Percentiles rank a stretch among this genome's conserved stretches.
These are phyloP conservation scores for Aphidoletes aphidimyza DNA, from an alignment of 2,888 invertebrate species.

Conservation along the genomic window DNA sequence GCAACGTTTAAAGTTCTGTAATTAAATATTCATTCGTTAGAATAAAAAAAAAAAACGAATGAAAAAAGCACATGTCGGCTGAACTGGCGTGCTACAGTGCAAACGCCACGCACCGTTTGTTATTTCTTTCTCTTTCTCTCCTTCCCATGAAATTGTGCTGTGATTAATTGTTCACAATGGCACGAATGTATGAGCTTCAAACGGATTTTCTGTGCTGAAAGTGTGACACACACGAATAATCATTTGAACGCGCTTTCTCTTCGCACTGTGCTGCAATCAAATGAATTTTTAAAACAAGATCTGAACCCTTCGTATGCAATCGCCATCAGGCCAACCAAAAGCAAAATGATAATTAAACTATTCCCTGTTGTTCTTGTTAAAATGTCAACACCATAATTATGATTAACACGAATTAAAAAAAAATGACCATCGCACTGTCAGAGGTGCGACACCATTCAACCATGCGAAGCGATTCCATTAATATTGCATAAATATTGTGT, in stretches of 20 bases:
- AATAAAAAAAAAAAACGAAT: neutral
- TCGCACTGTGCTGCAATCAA: neutral
- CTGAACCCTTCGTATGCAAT: neutral
- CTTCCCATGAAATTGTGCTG: neutral
- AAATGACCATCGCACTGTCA: neutral
- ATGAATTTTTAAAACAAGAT: neutral
- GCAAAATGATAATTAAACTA: neutral
- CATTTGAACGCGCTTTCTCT: neutral
- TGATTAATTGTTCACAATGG: constrained; percentile 24
- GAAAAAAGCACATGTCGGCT: neutral
- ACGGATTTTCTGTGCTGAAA: neutral
- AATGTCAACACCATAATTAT: constrained; percentile 44
- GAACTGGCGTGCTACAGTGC: neutral
- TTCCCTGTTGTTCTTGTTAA: constrained; percentile 11
- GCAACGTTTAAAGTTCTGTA: neutral
- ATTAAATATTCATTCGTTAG: constrained; percentile 46
- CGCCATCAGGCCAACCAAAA: neutral
- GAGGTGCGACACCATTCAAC: neutral
- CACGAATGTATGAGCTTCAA: neutral
- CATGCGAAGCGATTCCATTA: neutral
- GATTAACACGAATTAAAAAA: constrained; percentile 36
- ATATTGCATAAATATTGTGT: neutral
- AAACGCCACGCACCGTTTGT: constrained; percentile 15
- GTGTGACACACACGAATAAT: neutral
- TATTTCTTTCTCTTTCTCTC: no score